Evolutionary conservation across 2,113 vertebrate genomes (phyloP).

Genomic region (Canis aureus): DNA sequence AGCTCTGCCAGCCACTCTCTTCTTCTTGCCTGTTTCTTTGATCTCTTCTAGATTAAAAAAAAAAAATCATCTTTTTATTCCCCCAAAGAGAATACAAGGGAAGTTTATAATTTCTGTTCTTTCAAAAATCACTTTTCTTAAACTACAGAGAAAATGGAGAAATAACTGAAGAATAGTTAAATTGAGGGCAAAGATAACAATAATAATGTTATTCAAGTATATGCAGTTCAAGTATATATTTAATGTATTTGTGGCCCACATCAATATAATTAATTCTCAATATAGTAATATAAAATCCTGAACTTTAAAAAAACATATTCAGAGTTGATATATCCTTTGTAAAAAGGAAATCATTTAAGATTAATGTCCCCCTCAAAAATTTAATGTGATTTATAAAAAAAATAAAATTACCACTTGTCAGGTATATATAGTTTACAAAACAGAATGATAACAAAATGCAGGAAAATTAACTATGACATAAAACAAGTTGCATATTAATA

Average conservation of each 20-base stretch:
- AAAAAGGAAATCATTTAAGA: not conserved
- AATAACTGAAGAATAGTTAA: not conserved
- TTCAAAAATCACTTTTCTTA: not conserved
- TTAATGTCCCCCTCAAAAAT: slow-evolving; percentile 6
- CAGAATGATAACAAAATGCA: not conserved
- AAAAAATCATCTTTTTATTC: slow-evolving; percentile 44
- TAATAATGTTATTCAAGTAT: too few relatives aligned
- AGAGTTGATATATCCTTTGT: not conserved
- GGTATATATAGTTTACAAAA: not conserved
- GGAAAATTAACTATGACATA: not conserved
- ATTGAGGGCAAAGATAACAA: not conserved
- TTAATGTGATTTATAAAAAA: not conserved
- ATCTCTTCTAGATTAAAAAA: slow-evolving; percentile 45
- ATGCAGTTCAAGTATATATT: not conserved
- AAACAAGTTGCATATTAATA: not conserved
- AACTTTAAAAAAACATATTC: not conserved
- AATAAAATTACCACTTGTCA: not conserved
- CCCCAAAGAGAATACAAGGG: not conserved
- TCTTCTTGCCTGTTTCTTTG: slow-evolving; percentile 62
- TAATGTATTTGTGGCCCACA: not conserved
- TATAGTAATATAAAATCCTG: not conserved
- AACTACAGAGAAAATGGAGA: not conserved
- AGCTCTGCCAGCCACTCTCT: slow-evolving; percentile 64
- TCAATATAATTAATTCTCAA: not conserved
- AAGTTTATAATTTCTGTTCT: not conserved